Percentiles rank a stretch among this genome's conserved stretches.
These are phyloP conservation scores for Melanotaenia pygmaea DNA, from an alignment of 2,797 vertebrate genomes.

Conservation along the genomic window DNA sequence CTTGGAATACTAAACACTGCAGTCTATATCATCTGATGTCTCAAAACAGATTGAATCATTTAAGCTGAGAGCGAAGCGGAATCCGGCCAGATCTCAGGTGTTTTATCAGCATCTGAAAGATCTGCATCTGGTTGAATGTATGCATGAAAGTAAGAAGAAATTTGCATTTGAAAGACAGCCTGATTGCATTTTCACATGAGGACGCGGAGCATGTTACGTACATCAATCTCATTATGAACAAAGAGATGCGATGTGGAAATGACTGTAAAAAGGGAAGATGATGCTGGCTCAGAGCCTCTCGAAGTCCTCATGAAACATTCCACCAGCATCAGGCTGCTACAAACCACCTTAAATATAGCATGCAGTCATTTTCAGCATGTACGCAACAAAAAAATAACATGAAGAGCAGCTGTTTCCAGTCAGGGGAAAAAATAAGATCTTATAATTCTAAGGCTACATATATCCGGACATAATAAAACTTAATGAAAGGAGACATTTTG, in stretches of 20 bases:
- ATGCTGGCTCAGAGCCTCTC: neutral
- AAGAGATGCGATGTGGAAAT: conserved; percentile 10
- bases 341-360: neutral
- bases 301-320: too few relatives aligned
- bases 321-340: conserved; percentile 5
- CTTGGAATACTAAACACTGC: conserved; percentile 24
- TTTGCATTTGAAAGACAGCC: conserved; percentile 13
- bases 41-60: conserved; percentile 41
- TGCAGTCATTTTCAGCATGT: too few relatives aligned
- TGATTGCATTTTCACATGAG: conserved; percentile 29
- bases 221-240: conserved; percentile 25
- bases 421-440: too few relatives aligned
- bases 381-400: too few relatives aligned
- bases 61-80: conserved; percentile 25
- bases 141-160: conserved; percentile 6
- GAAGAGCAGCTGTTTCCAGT: too few relatives aligned
- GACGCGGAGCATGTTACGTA: conserved; percentile 7
- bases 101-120: conserved; percentile 41
- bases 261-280: too few relatives aligned
- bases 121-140: conserved; percentile 9
- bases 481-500: too few relatives aligned
- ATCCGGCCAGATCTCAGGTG: conserved; percentile 28
- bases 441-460: too few relatives aligned
- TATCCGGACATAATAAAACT: too few relatives aligned
- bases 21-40: conserved; percentile 30